These are phyloP conservation scores for Apotomis betuletana DNA, from an alignment of 2,888 invertebrate species.

Conservation along the genomic window DNA sequence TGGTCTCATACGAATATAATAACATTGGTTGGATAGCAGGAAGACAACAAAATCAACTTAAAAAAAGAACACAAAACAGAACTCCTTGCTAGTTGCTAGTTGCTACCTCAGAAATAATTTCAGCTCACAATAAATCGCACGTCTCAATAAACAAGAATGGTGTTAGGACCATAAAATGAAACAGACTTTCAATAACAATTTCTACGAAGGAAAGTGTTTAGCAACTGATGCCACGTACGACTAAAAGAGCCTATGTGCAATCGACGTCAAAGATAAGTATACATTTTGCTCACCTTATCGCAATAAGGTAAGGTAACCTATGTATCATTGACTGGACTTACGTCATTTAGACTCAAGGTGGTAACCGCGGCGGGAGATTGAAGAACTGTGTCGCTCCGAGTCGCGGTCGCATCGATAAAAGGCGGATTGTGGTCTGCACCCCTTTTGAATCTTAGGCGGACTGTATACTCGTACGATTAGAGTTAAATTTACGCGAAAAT, in stretches of 20 bases:
- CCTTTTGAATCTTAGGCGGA: neutral
- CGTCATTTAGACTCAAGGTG: neutral
- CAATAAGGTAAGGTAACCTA: neutral
- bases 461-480: neutral
- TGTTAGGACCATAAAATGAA: conserved; percentile 2
- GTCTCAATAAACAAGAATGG: neutral
- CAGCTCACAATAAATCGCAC: neutral
- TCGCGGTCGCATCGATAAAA: neutral
- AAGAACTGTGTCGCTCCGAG: conserved; percentile 18
- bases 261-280: neutral
- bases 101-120: neutral
- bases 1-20: no score
- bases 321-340: neutral
- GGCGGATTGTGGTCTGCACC: conserved; percentile 17
- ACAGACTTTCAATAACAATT: neutral
- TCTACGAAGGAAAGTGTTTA: conserved; percentile 21
- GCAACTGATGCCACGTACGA: neutral
- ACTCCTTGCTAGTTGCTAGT: no score
- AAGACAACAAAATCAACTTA: no score
- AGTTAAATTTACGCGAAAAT: no score
- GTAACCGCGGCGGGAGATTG: conserved; percentile 11
- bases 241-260: neutral
- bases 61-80: no score
- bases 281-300: neutral
- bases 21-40: no score